A percentile compares a stretch with the other conserved stretches of the same genome.
Evolutionary conservation across 1,140 invertebrate genomes (phyloP).

Genomic region (Nylanderia fulva): DNA sequence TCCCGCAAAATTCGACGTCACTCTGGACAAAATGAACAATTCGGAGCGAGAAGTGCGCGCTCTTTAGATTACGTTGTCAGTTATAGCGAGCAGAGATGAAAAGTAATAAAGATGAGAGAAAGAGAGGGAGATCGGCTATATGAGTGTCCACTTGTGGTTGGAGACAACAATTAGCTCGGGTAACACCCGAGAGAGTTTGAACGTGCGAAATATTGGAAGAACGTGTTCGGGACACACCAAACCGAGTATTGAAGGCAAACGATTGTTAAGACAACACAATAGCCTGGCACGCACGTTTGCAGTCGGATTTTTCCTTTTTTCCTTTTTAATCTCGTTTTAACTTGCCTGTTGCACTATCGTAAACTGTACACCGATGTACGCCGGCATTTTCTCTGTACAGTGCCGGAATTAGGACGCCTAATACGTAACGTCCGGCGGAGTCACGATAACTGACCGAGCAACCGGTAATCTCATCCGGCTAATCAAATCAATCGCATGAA

Average conservation of each 20-base stretch:
- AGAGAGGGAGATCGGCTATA: neutral
- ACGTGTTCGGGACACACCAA: neutral
- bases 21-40: neutral
- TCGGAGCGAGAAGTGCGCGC: neutral
- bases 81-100: neutral
- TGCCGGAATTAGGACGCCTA: conserved; percentile 23
- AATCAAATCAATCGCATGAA: conserved; percentile 25
- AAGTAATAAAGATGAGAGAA: neutral
- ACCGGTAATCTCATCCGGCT: conserved; percentile 5
- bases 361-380: neutral
- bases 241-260: conserved; percentile 1
- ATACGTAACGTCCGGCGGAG: neutral
- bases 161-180: conserved; percentile 41
- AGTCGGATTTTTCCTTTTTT: neutral
- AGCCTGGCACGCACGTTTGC: neutral
- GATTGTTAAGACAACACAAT: conserved; percentile 51
- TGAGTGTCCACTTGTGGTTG: neutral
- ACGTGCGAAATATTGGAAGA: conserved; percentile 53
- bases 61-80: neutral
- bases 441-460: conserved; percentile 16
- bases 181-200: conserved; percentile 19
- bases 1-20: neutral
- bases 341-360: neutral
- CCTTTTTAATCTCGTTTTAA: neutral
- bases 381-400: neutral